Conservation (phyloP, 1,140 invertebrate genomes). For the Drosophila equinoxialis region DNA sequence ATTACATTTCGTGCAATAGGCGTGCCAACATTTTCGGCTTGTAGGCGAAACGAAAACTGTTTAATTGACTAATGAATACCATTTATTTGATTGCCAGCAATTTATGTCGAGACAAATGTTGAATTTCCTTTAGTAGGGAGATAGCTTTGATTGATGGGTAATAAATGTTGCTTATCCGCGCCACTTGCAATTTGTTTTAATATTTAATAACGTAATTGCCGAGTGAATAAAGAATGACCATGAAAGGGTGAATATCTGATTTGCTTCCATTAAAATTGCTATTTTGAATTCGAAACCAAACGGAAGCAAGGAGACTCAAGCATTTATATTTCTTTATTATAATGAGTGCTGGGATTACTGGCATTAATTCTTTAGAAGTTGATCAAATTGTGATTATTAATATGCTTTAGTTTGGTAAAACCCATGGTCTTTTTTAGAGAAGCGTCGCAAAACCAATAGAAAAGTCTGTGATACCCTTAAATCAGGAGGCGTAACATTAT, state of each 20-base stretch:
- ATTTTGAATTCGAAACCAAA: background rate
- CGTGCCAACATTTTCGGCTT: background rate
- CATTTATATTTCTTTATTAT: background rate
- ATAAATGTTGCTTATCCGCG: background rate
- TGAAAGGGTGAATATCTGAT: background rate
- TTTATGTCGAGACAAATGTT: background rate
- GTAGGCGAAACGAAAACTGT: background rate
- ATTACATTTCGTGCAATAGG: background rate
- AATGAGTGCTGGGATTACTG: background rate
- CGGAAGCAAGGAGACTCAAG: background rate
- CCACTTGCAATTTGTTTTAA: slow-evolving; percentile 2
- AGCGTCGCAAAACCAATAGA: background rate
- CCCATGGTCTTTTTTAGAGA: background rate
- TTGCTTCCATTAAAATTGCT: background rate
- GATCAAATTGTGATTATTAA: too few relatives aligned
- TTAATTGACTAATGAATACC: background rate
- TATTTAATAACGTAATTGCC: slow-evolving; percentile 8
- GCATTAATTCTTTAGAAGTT: too few relatives aligned
- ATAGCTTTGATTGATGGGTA: slow-evolving; percentile 2
- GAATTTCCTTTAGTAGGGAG: background rate
- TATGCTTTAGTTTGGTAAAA: background rate
- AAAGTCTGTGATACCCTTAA: background rate
- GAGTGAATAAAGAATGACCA: background rate
- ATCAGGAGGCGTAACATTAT: slow-evolving; percentile 1
- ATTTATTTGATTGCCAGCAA: background rate